phyloP scores from a whole-genome alignment of 2,113 vertebrate species.

The Callopanchax toddi region DNA sequence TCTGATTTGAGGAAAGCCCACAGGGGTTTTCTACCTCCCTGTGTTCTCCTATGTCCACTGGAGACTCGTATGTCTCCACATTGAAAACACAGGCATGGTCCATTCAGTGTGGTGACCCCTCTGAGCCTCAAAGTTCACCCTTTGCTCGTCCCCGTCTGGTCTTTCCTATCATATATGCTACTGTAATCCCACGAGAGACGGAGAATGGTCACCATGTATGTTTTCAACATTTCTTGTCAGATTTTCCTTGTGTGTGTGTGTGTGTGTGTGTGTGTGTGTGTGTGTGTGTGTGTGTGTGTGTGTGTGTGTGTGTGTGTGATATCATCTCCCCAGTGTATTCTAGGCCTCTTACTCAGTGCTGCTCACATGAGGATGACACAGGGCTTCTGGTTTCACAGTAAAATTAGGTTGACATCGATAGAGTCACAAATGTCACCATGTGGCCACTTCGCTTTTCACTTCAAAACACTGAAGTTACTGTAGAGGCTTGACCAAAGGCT shows the following conservation, averaged over 20 bases:
- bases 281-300: neutral
- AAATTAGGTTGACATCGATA: constrained; percentile 76
- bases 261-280: constrained; percentile 25
- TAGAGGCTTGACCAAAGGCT: constrained; percentile 15
- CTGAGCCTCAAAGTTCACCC: constrained; percentile 47
- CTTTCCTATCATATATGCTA: constrained; percentile 21
- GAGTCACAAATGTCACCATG: constrained; percentile 75
- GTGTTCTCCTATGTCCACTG: constrained; percentile 30
- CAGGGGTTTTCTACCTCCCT: constrained; percentile 9
- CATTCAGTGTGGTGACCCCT: constrained; percentile 54
- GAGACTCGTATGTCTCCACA: constrained; percentile 42
- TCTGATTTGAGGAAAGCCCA: neutral
- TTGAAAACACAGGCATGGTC: constrained; percentile 28
- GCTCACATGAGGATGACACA: constrained; percentile 79
- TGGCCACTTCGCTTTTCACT: constrained; percentile 39
- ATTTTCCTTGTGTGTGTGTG: neutral
- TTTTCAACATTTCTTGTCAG: no score
- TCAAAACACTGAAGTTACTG: constrained; percentile 54
- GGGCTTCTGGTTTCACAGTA: constrained; percentile 79
- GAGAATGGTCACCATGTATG: constrained; percentile 22
- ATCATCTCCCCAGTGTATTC: constrained; percentile 72
- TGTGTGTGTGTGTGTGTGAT: constrained; percentile 20
- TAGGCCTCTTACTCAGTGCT: constrained; percentile 76
- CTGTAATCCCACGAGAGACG: constrained; percentile 28
- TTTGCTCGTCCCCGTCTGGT: constrained; percentile 41